These are phyloP conservation scores for Calosoma granatense DNA, from an alignment of 1,140 invertebrate genomes.

Conservation along the genomic window DNA sequence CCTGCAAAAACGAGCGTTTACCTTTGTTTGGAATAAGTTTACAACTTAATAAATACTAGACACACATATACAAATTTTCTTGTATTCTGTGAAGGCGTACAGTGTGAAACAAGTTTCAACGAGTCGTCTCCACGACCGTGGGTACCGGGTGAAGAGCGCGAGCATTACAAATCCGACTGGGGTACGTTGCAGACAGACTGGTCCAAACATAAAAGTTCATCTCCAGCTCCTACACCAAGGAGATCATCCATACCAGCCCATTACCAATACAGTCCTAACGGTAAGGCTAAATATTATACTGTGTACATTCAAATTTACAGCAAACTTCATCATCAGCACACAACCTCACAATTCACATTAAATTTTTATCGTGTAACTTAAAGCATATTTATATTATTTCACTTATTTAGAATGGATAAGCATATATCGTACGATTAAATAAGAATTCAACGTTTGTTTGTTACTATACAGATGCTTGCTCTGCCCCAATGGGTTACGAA, in stretches of 20 bases:
- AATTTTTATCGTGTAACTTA: no score
- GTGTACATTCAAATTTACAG: neutral
- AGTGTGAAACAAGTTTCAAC: conserved; percentile 20
- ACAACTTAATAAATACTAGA: no score
- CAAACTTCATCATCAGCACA: neutral
- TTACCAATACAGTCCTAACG: conserved; percentile 10
- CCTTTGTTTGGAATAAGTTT: no score
- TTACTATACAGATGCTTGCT: conserved; percentile 3
- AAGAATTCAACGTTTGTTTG: no score
- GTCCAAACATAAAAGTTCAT: conserved; percentile 21
- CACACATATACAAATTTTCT: no score
- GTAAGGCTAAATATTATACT: conserved; percentile 17
- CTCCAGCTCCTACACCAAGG: conserved; percentile 22
- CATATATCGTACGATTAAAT: no score
- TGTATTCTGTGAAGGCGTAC: neutral
- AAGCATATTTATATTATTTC: no score
- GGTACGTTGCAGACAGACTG: conserved; percentile 21
- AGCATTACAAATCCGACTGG: conserved; percentile 25
- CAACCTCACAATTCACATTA: neutral
- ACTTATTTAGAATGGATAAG: no score
- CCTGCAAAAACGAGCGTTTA: neutral
- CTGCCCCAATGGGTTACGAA: conserved; percentile 18
- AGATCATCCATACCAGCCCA: conserved; percentile 14
- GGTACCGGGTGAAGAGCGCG: conserved; percentile 31
- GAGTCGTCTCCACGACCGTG: conserved; percentile 29